Percentiles rank a stretch among this genome's conserved stretches.
phyloP scores from a whole-genome alignment of 53 echinoderm and acorn worm species.

The Zoroaster sp. region DNA sequence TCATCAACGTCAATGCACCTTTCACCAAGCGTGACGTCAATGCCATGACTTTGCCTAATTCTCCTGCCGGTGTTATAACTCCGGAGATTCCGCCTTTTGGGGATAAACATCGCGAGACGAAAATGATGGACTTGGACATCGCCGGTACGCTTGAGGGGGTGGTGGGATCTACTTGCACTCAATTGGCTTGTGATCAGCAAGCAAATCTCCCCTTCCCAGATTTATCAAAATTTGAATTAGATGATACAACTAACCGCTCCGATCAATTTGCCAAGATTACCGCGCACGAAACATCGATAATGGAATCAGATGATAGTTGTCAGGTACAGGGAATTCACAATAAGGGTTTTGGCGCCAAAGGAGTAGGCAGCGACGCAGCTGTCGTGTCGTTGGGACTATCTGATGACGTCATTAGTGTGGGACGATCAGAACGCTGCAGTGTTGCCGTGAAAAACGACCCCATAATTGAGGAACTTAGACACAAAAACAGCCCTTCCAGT shows the following conservation, averaged over 20 bases:
- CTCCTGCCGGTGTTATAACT: conserved; percentile 15
- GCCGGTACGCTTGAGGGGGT: too few relatives aligned
- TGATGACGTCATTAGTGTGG: conserved; percentile 6
- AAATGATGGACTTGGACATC: neutral
- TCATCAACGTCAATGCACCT: neutral
- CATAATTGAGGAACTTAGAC: neutral
- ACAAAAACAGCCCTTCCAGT: neutral
- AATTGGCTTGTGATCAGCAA: neutral
- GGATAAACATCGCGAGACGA: neutral
- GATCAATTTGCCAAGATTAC: neutral
- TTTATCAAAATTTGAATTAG: neutral
- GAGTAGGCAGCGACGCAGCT: neutral
- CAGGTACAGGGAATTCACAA: neutral
- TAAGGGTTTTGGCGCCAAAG: neutral
- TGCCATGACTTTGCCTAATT: conserved; percentile 34
- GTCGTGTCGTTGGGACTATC: neutral
- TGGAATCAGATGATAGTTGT: neutral
- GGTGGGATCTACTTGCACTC: neutral
- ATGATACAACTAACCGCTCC: neutral
- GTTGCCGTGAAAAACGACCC: neutral
- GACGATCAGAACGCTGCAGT: neutral
- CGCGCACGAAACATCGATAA: neutral
- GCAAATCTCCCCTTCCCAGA: neutral
- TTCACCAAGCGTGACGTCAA: conserved; percentile 47
- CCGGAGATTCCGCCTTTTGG: neutral